Evolutionary conservation across 2,888 invertebrate genomes (phyloP).

Genomic region (Chaetogeoica ovagalla): DNA sequence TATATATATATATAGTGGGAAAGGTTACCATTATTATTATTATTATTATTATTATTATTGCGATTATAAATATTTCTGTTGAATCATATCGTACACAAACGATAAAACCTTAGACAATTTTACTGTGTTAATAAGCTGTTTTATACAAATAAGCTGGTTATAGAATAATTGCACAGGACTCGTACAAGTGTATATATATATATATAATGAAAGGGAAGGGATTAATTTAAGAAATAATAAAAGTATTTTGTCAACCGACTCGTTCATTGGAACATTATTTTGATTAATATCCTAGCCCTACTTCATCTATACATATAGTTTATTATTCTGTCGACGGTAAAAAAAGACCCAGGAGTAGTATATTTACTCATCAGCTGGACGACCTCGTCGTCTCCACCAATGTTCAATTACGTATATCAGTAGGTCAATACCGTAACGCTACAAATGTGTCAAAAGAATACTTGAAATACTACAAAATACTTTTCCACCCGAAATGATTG

Average conservation of each 20-base stretch:
- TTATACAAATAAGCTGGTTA: background rate
- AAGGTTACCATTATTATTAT: background rate
- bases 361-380: background rate
- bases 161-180: background rate
- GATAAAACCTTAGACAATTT: slow-evolving; percentile 19
- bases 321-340: background rate
- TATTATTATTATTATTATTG: background rate
- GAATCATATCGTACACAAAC: background rate
- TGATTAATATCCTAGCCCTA: too few relatives aligned
- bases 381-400: slow-evolving; percentile 16
- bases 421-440: slow-evolving; percentile 15
- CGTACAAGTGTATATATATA: background rate
- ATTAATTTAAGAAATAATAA: slow-evolving; percentile 5
- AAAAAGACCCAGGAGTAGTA: slow-evolving; percentile 25
- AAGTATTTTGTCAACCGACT: too few relatives aligned
- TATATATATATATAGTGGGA: background rate
- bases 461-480: background rate
- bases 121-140: slow-evolving; percentile 1
- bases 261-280: too few relatives aligned
- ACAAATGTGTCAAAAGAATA: background rate
- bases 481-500: background rate
- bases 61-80: background rate
- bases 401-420: slow-evolving; percentile 15
- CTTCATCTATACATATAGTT: too few relatives aligned
- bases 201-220: background rate